A percentile compares a stretch with the other conserved stretches of the same genome.
These are phyloP conservation scores for Acyrthosiphon pisum DNA, from an alignment of 1,140 invertebrate species.

Conservation along the genomic window DNA sequence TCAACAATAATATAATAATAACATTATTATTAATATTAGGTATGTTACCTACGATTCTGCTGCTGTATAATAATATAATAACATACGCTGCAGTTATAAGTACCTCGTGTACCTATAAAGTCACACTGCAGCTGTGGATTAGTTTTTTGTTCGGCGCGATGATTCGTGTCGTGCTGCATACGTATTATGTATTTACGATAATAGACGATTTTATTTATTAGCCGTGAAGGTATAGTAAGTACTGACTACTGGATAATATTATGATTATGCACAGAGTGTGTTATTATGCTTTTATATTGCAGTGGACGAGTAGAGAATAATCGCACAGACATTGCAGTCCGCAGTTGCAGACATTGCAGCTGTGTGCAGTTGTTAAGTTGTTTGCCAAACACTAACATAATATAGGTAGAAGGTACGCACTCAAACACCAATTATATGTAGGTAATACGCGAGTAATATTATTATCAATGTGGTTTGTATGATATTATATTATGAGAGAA, in stretches of 20 bases:
- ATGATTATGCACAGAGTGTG: neutral
- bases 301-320: neutral
- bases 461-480: neutral
- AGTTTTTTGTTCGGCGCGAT: neutral
- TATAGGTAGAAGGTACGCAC: neutral
- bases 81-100: no score
- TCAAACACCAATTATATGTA: neutral
- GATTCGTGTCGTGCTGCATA: no score
- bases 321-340: neutral
- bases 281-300: neutral
- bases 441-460: no score
- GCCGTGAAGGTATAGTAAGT: no score
- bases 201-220: neutral
- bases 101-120: neutral
- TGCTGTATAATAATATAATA: neutral
- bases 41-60: neutral
- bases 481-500: neutral
- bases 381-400: neutral
- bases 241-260: neutral
- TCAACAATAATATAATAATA: neutral
- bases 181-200: neutral
- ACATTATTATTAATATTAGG: constrained; percentile 9
- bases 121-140: neutral
- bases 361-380: neutral
- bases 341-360: no score